phyloP scores from a whole-genome alignment of 92 coral and sea anemone genomes.

The Phenganax subtilis region DNA sequence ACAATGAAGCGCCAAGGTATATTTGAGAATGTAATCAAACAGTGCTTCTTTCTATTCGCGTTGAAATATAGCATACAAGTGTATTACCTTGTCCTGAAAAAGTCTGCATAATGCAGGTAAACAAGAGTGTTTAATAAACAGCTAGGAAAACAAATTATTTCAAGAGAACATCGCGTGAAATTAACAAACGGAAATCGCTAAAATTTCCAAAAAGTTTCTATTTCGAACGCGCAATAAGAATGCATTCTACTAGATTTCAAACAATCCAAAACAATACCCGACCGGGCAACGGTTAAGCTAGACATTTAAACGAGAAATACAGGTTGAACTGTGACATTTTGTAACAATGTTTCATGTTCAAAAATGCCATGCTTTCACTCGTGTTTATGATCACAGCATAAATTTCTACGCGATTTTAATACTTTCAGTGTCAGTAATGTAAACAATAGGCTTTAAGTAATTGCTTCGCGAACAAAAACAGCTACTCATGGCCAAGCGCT shows the following conservation, averaged over 20 bases:
- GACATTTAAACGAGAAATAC: too few species aligned
- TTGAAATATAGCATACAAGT: background rate
- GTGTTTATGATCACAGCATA: background rate
- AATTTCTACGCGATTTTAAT: background rate
- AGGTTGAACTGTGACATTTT: background rate
- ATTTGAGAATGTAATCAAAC: background rate
- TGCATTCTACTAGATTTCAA: background rate
- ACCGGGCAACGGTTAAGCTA: too few species aligned
- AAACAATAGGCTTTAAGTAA: constrained; percentile 13
- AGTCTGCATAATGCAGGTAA: background rate
- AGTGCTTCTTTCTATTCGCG: background rate
- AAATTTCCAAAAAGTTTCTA: too few species aligned
- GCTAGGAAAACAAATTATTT: constrained; percentile 10
- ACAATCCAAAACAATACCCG: too few species aligned
- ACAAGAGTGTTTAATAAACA: background rate
- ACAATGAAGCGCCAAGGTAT: background rate
- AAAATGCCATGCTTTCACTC: background rate
- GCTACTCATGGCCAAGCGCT: background rate
- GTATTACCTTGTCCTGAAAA: background rate
- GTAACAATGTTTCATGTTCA: background rate
- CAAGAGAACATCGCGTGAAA: background rate
- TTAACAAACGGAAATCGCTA: background rate
- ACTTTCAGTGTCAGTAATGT: background rate
- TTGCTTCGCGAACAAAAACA: background rate
- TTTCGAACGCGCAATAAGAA: background rate